Base-by-base conservation (phyloP, 2,888 invertebrate genomes). In the Dione juno region DNA sequence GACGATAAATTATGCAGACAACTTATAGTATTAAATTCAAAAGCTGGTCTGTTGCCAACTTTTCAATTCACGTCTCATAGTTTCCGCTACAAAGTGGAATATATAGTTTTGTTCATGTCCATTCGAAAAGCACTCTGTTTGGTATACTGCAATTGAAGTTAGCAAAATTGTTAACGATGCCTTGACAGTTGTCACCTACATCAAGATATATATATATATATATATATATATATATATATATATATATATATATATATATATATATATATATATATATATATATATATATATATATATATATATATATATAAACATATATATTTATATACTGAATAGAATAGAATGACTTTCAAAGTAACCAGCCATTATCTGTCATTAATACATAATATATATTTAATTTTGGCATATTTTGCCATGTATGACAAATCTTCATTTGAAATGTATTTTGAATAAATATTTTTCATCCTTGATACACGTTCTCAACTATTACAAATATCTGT, bases 31-130 rank as follows among this genome's bases (percentile, higher is more conserved):
- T 69, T 71, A 69, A 71, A 69, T 69, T 69, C 19, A n/a, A 53
- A 43, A 35, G 65, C 65, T 69, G 69, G 69, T 71, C 53, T 35
- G 64, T 13, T 52, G 71, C 71, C 71, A 71, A 68, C 64, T 69
- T 59, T 67, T 37, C 41, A 21, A 64, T 57, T 67, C 50, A 59
- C 57, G 48, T 45, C 50, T 63, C 37, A 19, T 40, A 37, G 48
- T 65, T 48, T 58, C 57, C 48, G 64, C 6, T 35, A 57, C 48
- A 69, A 65, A 69, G 37, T 69, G 50, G 16, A 64, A 48, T 63
- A 48, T 50, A 37, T 37, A 50, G 48, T 43, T 61, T 2, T 21
- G 21, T 21, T 45, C 14, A 6, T 21, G 21, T 21, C 28, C 14
- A 6, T 28, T 9, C 19, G n/a, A 43, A 28, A 61, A 61, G 35